phyloP scores from a whole-genome alignment of 2,113 vertebrate species.

The Saguinus midas region DNA sequence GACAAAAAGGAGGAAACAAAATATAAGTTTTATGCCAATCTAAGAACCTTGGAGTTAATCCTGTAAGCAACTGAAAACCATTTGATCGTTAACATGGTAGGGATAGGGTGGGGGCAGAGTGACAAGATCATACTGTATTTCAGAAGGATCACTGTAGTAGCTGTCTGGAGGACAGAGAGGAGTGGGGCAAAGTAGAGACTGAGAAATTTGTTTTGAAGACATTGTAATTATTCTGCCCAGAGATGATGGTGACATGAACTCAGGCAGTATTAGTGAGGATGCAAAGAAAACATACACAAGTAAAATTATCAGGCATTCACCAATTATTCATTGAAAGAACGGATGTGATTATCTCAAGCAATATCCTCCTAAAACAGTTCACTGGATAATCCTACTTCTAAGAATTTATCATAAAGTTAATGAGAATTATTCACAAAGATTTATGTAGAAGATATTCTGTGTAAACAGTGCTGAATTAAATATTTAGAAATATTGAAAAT shows the following conservation, averaged over 20 bases:
- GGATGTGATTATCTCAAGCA: background rate
- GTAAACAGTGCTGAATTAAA: slow-evolving; percentile 12
- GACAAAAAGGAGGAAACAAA: background rate
- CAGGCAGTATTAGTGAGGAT: background rate
- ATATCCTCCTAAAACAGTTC: background rate
- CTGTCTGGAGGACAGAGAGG: background rate
- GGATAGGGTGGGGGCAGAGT: background rate
- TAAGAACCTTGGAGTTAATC: background rate
- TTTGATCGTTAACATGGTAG: background rate
- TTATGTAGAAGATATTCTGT: slow-evolving; percentile 3
- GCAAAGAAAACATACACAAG: background rate
- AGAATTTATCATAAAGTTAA: slow-evolving; percentile 36
- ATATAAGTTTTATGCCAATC: background rate
- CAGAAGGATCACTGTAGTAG: background rate
- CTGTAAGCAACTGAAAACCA: background rate
- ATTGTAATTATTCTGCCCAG: background rate
- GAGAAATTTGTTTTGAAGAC: background rate
- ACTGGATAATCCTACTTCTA: background rate
- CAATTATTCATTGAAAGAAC: background rate
- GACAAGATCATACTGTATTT: background rate
- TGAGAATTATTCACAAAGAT: slow-evolving; percentile 31
- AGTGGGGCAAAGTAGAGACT: background rate
- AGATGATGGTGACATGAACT: background rate
- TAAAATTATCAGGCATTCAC: background rate
- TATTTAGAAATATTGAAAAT: slow-evolving; percentile 34